Conservation (phyloP, 35 echinoderm and acorn worm genomes). For the Anneissia japonica region DNA sequence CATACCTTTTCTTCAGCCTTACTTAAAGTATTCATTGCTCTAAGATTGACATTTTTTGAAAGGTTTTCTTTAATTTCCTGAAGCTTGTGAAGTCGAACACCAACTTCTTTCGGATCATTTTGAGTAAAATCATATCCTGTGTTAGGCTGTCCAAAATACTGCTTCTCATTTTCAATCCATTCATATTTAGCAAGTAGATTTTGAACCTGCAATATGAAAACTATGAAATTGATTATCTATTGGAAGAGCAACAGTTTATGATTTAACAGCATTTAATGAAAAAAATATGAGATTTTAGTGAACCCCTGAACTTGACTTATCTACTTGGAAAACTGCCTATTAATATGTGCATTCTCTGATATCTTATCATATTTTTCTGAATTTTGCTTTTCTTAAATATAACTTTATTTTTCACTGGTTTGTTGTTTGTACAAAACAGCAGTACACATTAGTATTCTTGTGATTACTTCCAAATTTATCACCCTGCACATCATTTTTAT, state of each 20-base stretch:
- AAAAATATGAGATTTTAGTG: neutral
- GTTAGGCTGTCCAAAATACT: slow-evolving; percentile 95
- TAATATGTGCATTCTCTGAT: too few relatives aligned
- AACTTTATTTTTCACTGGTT: neutral
- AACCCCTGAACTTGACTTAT: too few relatives aligned
- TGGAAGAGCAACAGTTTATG: neutral
- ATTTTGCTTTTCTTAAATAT: neutral
- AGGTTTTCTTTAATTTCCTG: slow-evolving; percentile 95
- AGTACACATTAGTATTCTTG: too few relatives aligned
- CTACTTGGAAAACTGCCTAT: too few relatives aligned
- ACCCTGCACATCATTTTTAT: too few relatives aligned
- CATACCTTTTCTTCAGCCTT: slow-evolving; percentile 95
- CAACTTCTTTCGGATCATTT: slow-evolving; percentile 62
- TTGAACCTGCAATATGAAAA: slow-evolving; percentile 48
- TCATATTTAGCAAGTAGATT: slow-evolving; percentile 76
- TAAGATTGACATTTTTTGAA: slow-evolving; percentile 92
- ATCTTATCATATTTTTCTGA: too few relatives aligned
- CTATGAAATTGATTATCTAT: neutral
- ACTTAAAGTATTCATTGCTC: slow-evolving; percentile 98
- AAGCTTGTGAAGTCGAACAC: slow-evolving; percentile 64
- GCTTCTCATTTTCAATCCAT: slow-evolving; percentile 88
- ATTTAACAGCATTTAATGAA: neutral
- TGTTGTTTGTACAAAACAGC: neutral
- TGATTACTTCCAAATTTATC: too few relatives aligned
- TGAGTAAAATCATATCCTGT: slow-evolving; percentile 89